phyloP scores from a whole-genome alignment of 1,140 invertebrate genomes.

The Drosophila littoralis region DNA sequence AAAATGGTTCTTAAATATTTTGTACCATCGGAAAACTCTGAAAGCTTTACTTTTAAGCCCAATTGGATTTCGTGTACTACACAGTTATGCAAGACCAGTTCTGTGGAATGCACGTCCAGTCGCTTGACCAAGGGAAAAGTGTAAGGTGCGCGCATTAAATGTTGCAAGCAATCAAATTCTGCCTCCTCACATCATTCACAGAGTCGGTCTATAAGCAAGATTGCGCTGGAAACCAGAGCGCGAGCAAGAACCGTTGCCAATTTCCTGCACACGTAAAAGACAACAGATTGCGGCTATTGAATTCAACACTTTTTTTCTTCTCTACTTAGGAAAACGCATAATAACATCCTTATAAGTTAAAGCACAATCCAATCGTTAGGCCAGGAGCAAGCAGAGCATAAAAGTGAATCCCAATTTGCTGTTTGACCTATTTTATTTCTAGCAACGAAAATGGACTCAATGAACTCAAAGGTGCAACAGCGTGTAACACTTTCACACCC shows the following conservation, averaged over 20 bases:
- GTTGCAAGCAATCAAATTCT: slow-evolving; percentile 32
- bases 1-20: no score
- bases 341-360: slow-evolving; percentile 52
- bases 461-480: background rate
- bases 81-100: slow-evolving; percentile 7
- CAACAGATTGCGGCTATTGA: slow-evolving; percentile 22
- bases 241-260: slow-evolving; percentile 52
- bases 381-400: slow-evolving; percentile 9
- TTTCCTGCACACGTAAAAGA: slow-evolving; percentile 55
- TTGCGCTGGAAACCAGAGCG: slow-evolving; percentile 21
- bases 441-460: slow-evolving; percentile 39
- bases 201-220: slow-evolving; percentile 25
- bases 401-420: slow-evolving; percentile 47
- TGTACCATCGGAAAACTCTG: background rate
- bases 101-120: background rate
- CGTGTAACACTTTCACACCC: background rate
- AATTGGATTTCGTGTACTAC: background rate
- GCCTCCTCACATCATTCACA: slow-evolving; percentile 8
- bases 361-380: slow-evolving; percentile 37
- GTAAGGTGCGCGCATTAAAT: slow-evolving; percentile 38
- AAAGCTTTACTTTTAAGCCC: background rate
- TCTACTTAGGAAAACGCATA: slow-evolving; percentile 76
- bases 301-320: slow-evolving; percentile 45
- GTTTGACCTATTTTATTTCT: slow-evolving; percentile 55
- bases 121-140: slow-evolving; percentile 44